Conservation (phyloP, 2,888 invertebrate genomes). For the Amiota communis region DNA sequence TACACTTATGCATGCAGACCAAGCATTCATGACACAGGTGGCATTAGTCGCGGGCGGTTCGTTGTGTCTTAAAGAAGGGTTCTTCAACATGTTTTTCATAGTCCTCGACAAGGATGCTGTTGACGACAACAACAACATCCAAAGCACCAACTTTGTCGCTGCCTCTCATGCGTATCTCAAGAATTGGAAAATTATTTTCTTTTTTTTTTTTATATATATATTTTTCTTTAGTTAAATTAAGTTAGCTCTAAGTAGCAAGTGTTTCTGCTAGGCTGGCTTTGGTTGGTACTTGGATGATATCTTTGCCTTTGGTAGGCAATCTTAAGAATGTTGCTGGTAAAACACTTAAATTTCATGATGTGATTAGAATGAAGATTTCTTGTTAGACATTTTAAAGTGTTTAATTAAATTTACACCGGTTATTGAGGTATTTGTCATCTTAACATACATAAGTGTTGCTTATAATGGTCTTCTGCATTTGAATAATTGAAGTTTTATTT, state of each 20-base stretch:
- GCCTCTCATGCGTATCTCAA: conserved; percentile 19
- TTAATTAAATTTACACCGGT: conserved; percentile 1
- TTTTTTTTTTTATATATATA: conserved; percentile 48
- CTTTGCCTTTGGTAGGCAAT: background rate
- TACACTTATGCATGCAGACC: background rate
- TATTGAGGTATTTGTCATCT: too few species aligned
- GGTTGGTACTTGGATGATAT: background rate
- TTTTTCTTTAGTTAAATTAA: conserved; percentile 57
- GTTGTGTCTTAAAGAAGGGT: conserved; percentile 45
- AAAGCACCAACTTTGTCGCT: background rate
- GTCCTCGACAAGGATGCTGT: too few species aligned
- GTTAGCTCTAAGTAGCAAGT: conserved; percentile 54
- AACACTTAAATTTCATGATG: conserved; percentile 28
- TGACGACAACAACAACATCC: too few species aligned
- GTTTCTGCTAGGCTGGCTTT: conserved; percentile 33
- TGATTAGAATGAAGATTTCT: background rate
- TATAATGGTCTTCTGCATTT: too few species aligned
- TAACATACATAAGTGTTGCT: too few species aligned
- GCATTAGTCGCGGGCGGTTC: background rate
- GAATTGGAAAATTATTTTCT: conserved; percentile 14
- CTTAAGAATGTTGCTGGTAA: background rate
- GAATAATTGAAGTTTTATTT: too few species aligned
- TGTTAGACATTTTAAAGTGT: background rate
- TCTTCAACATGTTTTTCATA: conserved; percentile 21
- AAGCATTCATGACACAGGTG: background rate